Conservation (phyloP, 2,113 vertebrate species). For the Toxotes chatareus region DNA sequence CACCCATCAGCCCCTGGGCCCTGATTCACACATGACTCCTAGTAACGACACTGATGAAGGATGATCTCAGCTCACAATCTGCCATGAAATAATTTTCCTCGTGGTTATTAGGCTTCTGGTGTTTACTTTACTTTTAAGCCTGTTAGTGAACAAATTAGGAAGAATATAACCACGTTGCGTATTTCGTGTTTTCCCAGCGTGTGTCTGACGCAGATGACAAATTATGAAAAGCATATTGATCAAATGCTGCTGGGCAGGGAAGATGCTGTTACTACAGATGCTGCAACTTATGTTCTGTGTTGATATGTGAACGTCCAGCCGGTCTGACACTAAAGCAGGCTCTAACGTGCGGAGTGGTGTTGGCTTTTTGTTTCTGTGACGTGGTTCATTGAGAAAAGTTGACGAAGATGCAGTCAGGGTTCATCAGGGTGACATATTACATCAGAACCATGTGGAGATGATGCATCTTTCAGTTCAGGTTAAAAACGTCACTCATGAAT, state of each 20-base stretch:
- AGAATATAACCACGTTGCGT: background rate
- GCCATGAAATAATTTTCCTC: background rate
- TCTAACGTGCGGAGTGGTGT: background rate
- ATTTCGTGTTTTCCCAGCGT: background rate
- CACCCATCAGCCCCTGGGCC: conserved; percentile 10
- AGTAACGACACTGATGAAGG: background rate
- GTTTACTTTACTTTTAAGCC: background rate
- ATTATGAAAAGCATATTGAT: background rate
- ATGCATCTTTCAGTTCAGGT: background rate
- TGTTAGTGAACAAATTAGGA: background rate
- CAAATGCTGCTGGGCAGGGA: background rate
- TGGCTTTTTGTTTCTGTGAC: background rate
- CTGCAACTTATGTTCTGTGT: background rate
- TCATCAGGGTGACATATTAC: background rate
- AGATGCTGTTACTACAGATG: background rate
- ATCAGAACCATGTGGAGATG: background rate
- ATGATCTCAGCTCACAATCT: conserved; percentile 22
- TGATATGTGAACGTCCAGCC: background rate
- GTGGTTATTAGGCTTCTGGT: background rate
- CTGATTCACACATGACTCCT: conserved; percentile 14
- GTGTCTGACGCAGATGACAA: background rate
- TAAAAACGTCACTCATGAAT: background rate
- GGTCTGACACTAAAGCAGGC: background rate
- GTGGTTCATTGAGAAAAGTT: background rate
- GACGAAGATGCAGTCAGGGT: background rate